Conservation (phyloP, 2,888 invertebrate species). For the Latheticus oryzae region DNA sequence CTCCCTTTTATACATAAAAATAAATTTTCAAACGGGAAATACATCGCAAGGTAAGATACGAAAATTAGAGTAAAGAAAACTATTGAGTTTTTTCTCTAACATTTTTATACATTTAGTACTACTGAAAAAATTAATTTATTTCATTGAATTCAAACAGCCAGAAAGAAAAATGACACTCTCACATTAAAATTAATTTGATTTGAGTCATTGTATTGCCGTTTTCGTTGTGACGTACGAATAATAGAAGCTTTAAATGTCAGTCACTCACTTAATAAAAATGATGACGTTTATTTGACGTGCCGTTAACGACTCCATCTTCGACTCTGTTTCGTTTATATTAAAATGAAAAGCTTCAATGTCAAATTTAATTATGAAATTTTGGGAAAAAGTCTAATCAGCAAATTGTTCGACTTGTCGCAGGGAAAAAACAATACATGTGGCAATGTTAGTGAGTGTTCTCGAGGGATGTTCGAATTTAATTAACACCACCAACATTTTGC, state of each 20-base stretch:
- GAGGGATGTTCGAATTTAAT: conserved; percentile 52
- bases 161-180: conserved; percentile 25
- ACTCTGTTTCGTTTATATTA: conserved; percentile 2
- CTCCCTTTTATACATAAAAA: conserved; percentile 39
- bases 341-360: conserved; percentile 11
- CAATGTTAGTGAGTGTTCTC: conserved; percentile 38
- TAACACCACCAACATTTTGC: conserved; percentile 52
- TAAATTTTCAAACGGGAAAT: conserved; percentile 35
- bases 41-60: conserved; percentile 3
- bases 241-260: conserved; percentile 26
- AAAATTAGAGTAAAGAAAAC: no score
- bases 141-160: conserved; percentile 24
- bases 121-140: conserved; percentile 28
- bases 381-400: conserved; percentile 4
- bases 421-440: conserved; percentile 13
- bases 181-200: conserved; percentile 29
- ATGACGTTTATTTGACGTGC: conserved; percentile 5
- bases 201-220: conserved; percentile 20
- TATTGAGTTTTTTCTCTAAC: no score
- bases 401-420: conserved; percentile 1
- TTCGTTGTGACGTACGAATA: conserved; percentile 26
- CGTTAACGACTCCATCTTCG: not conserved
- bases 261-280: conserved; percentile 24
- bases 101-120: no score
- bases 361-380: conserved; percentile 11